These are phyloP conservation scores for Orgyia antiqua DNA, from an alignment of 2,888 invertebrate genomes.

Conservation along the genomic window DNA sequence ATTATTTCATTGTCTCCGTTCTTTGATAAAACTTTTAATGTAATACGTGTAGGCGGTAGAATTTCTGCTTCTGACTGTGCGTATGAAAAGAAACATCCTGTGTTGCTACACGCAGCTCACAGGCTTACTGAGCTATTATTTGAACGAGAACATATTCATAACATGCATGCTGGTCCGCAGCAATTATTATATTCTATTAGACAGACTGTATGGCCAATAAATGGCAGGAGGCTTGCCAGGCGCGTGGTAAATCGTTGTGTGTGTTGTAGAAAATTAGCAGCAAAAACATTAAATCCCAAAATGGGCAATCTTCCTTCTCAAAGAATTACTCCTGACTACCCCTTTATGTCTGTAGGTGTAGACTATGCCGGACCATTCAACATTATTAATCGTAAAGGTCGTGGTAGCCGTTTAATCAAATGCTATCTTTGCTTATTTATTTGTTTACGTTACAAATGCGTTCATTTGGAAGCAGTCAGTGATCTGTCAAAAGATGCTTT, in stretches of 20 bases:
- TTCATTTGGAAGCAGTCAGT: conserved; percentile 10
- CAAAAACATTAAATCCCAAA: not conserved
- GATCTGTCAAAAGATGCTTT: conserved; percentile 25
- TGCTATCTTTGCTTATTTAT: conserved; percentile 23
- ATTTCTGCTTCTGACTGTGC: conserved; percentile 6
- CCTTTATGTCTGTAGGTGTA: conserved; percentile 12
- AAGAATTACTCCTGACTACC: conserved; percentile 8
- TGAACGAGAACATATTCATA: not conserved
- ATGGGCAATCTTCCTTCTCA: conserved; percentile 29
- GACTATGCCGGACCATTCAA: conserved; percentile 7
- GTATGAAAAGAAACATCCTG: not conserved
- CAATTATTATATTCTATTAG: conserved; percentile 4
- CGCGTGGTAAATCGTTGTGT: conserved; percentile 3
- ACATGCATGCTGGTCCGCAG: conserved; percentile 4
- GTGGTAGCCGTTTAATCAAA: conserved; percentile 12
- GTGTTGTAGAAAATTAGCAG: not conserved
- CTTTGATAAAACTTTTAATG: conserved; percentile 5
- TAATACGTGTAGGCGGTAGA: conserved; percentile 14
- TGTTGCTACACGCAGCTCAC: not conserved
- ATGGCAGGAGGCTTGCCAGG: conserved; percentile 5
- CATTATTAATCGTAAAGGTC: conserved; percentile 12
- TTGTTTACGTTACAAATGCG: conserved; percentile 3
- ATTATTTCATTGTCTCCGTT: conserved; percentile 17
- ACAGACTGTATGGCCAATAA: conserved; percentile 6
- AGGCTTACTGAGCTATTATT: not conserved